Evolutionary conservation across 1,140 invertebrate species (phyloP), one percentile per base, ranked within the genome.

Genomic region (Drosophila subpulchrella): DNA sequence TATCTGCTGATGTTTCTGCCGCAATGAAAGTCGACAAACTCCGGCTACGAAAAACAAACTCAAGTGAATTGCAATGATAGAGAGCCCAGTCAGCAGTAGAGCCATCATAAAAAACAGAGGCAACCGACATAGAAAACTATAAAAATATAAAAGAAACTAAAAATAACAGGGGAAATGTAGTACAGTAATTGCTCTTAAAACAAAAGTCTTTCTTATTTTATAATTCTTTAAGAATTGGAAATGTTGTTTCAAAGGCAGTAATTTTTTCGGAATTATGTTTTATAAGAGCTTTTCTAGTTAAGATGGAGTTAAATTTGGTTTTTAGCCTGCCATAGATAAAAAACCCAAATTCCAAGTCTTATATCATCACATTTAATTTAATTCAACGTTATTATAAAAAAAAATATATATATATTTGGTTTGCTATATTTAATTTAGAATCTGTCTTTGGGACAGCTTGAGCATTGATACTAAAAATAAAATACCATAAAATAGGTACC

Each of bases 1-100:
- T 39, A 30, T 15, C 32, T 53, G 70, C 32, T 53, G 66, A 34
- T 68, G 63, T 57, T 68, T 44, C 34, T 41, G 56, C 34, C 50
- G 59, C 47, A 67, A 67, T 55, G 55, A 67, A 76, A 76, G 71
- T 74, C 56, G 67, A 71, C 51, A 47, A 68, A 78, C 58, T 72
- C 56, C 46, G 63, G 38, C 36, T 55, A 66, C 60, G 42, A 65
- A 66, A 76, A 75, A 67, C 56, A 67, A 78, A 75, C 71, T 67
- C 32, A 74, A 83, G 78, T 88, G 82, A 88, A 86, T 82, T 88
- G 79, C 83, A 88, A 89, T 83, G 83, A 79, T 70, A 79, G 61
- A 66, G 68, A 75, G 71, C 61, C 54, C 34, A 78, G 73, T 46
- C 59, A 67, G 46, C 62, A 62, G 54, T 62, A 78, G 36, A 55